A percentile compares a stretch with the other conserved stretches of the same genome.
phyloP scores from a whole-genome alignment of 2,113 vertebrate species.

The Leptodactylus fuscus region DNA sequence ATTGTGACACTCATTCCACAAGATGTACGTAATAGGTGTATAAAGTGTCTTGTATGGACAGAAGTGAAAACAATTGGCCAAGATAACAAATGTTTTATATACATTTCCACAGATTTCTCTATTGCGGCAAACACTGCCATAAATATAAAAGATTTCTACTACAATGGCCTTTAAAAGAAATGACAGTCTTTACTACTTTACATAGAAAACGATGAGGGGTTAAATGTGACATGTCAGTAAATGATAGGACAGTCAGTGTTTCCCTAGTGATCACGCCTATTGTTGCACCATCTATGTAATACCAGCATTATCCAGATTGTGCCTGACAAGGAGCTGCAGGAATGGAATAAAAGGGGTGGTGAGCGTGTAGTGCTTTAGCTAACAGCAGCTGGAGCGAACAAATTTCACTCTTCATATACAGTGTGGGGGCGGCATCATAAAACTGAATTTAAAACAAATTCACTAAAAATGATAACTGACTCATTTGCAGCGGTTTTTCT shows the following conservation, averaged over 20 bases:
- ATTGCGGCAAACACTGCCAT: no score
- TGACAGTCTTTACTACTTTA: no score
- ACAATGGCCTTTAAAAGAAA: no score
- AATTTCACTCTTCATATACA: conserved; percentile 19
- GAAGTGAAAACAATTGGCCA: no score
- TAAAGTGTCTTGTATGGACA: no score
- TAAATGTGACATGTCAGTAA: no score
- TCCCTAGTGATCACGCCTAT: neutral
- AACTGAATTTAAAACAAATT: conserved; percentile 29
- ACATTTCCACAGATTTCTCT: no score
- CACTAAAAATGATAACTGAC: conserved; percentile 21
- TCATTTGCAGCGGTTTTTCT: conserved; percentile 17
- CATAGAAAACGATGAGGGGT: no score
- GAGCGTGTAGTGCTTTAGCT: neutral
- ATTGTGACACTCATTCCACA: no score
- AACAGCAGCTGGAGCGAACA: conserved; percentile 24
- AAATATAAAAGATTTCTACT: no score
- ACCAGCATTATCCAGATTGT: neutral
- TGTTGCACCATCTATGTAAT: neutral
- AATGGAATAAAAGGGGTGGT: neutral
- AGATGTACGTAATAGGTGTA: no score
- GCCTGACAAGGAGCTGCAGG: neutral
- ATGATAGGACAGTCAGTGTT: neutral
- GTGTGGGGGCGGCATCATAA: conserved; percentile 27
- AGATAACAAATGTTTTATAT: no score